phyloP scores from a whole-genome alignment of 1,140 invertebrate genomes.

The Drepana arcuata region DNA sequence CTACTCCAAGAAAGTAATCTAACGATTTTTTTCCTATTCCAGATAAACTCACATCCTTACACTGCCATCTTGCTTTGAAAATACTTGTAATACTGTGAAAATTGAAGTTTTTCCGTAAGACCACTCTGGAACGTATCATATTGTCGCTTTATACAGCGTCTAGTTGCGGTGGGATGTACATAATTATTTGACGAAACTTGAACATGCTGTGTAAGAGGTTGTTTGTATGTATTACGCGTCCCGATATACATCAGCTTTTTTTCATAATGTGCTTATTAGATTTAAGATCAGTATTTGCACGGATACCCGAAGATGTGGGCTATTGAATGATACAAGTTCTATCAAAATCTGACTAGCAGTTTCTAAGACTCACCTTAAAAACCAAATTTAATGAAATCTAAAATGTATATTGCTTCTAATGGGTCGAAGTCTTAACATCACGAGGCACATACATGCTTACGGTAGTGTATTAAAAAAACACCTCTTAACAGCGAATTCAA shows the following conservation, averaged over 20 bases:
- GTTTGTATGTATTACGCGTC: no score
- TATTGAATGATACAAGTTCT: background rate
- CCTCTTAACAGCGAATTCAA: no score
- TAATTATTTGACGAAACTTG: slow-evolving; percentile 5
- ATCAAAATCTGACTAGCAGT: background rate
- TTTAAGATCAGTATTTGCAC: background rate
- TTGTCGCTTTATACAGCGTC: slow-evolving; percentile 17
- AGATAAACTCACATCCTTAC: slow-evolving; percentile 47
- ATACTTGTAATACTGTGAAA: slow-evolving; percentile 34
- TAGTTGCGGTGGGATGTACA: slow-evolving; percentile 11
- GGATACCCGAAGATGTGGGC: no score
- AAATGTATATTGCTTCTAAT: no score
- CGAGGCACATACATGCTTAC: no score
- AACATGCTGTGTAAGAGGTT: slow-evolving; percentile 9
- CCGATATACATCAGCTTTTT: background rate
- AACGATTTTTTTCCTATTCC: slow-evolving; percentile 25
- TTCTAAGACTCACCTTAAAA: background rate
- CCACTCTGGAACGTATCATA: slow-evolving; percentile 7
- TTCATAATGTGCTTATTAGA: background rate
- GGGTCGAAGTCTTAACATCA: no score
- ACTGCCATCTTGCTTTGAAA: slow-evolving; percentile 63
- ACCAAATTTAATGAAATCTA: no score
- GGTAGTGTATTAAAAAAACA: no score
- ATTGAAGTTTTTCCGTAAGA: slow-evolving; percentile 15
- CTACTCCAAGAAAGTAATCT: no score